Base-by-base conservation (phyloP, 2,113 vertebrate species). In the Pomatorhinus ruficollis region DNA sequence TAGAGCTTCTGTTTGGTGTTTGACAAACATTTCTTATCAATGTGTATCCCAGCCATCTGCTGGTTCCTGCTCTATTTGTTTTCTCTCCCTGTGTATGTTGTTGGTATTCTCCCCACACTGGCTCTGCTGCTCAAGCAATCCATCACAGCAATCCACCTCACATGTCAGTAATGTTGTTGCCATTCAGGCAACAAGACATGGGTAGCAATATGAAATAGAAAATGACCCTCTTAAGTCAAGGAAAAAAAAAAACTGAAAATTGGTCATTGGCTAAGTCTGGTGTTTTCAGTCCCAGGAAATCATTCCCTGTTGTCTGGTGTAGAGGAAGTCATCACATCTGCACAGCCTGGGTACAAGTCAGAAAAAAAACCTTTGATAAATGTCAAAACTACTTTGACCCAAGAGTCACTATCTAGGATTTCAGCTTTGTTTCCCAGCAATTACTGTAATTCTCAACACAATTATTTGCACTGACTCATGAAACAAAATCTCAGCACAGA, bases 301-400 rank as follows among this genome's bases (percentile, higher is more conserved):
- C 35, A n/a, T 57, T 90, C 27, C 37, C 71, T 64, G 69, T 91
- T 89, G 68, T 95, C 76, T 83, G 63, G 20, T 65, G 53, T 53
- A 95, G 90, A 95, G 83, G 71, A 95, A 97, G 13, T 87, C 57
- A 70, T 76, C 76, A 86, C 44, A 65, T 71, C 56, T 81, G 70
- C 52, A 84, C 21, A 88, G 28, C 27, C 60, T 21, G 57, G n/a
- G 20, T 35, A 76, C 49, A 44, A 16, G 23, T 40, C 11, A 83
- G 25, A 53, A 78, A 87, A 60, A 53, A 74, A 40, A 6, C 17
- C 20, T 77, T 80, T 91, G 15, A 53, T 85, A 81, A 72, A 77
- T 90, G 49, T 61, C 54, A 74, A 74, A 94, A 69, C 19, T 86
- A 15, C 52, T 74, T 93, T 97, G 81, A 87, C 93, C 74, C 37